These are phyloP conservation scores for Osmerus mordax DNA, from an alignment of 2,113 vertebrate genomes.

Conservation along the genomic window DNA sequence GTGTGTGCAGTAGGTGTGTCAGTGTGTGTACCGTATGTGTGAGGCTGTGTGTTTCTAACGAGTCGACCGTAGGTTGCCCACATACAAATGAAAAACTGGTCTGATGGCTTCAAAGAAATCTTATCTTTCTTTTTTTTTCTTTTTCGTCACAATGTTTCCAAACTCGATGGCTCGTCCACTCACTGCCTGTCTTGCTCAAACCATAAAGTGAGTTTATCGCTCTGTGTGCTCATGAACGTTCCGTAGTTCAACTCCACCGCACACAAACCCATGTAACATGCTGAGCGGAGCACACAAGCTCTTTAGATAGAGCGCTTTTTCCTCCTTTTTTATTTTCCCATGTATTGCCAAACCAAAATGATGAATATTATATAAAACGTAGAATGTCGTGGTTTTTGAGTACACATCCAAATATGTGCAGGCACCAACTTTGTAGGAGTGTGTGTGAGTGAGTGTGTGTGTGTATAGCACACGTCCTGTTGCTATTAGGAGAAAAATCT, in stretches of 20 bases:
- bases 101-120: too few species aligned
- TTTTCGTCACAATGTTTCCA: too few species aligned
- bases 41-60: constrained; percentile 13
- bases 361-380: constrained; percentile 68
- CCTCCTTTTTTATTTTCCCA: constrained; percentile 43
- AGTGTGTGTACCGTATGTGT: constrained; percentile 14
- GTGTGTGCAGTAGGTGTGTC: background rate
- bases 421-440: constrained; percentile 32
- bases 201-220: too few species aligned
- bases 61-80: too few species aligned
- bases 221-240: too few species aligned
- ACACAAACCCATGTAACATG: constrained; percentile 52
- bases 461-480: constrained; percentile 17
- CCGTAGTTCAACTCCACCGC: constrained; percentile 32
- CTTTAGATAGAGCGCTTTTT: constrained; percentile 36
- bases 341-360: constrained; percentile 66
- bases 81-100: too few species aligned
- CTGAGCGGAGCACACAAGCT: constrained; percentile 55
- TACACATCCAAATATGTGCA: constrained; percentile 58
- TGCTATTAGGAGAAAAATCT: constrained; percentile 41
- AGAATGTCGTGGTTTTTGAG: constrained; percentile 59
- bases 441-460: constrained; percentile 26
- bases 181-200: too few species aligned
- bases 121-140: too few species aligned
- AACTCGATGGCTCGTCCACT: too few species aligned